phyloP scores from a whole-genome alignment of 2,113 vertebrate species.

The Odontesthes bonariensis region DNA sequence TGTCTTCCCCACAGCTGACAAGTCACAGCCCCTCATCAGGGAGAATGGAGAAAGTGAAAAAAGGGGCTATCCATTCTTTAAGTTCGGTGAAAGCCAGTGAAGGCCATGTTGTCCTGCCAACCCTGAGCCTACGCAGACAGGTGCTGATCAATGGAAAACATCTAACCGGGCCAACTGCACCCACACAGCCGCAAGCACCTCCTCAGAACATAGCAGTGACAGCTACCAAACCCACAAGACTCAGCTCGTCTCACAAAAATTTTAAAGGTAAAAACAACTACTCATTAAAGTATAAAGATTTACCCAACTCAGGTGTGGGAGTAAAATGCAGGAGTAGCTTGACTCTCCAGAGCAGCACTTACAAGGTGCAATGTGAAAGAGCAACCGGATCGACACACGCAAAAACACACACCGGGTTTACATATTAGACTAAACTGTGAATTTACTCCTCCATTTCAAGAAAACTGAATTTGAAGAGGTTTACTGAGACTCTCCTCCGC shows the following conservation, averaged over 20 bases:
- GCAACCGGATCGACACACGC: background rate
- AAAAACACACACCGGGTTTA: too few species aligned
- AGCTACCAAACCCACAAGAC: constrained; percentile 29
- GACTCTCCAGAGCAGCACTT: constrained; percentile 5
- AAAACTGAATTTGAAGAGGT: background rate
- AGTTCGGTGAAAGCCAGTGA: constrained; percentile 38
- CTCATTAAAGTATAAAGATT: background rate
- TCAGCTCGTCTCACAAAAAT: constrained; percentile 47
- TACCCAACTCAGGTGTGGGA: background rate
- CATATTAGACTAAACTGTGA: background rate
- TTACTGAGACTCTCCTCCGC: background rate
- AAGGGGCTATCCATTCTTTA: constrained; percentile 26
- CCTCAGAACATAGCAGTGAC: constrained; percentile 26
- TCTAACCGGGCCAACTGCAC: constrained; percentile 35
- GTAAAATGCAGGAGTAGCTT: background rate
- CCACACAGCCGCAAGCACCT: constrained; percentile 36
- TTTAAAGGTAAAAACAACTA: constrained; percentile 65
- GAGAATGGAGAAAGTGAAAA: constrained; percentile 28
- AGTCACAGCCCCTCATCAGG: constrained; percentile 25
- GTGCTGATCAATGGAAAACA: constrained; percentile 77
- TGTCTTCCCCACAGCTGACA: constrained; percentile 47
- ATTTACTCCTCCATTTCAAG: too few species aligned
- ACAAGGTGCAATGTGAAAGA: background rate
- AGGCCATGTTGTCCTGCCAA: constrained; percentile 64
- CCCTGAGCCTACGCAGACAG: constrained; percentile 76